These are phyloP conservation scores for Triplophysa bombifrons DNA, from an alignment of 2,797 vertebrate species.

Conservation along the genomic window DNA sequence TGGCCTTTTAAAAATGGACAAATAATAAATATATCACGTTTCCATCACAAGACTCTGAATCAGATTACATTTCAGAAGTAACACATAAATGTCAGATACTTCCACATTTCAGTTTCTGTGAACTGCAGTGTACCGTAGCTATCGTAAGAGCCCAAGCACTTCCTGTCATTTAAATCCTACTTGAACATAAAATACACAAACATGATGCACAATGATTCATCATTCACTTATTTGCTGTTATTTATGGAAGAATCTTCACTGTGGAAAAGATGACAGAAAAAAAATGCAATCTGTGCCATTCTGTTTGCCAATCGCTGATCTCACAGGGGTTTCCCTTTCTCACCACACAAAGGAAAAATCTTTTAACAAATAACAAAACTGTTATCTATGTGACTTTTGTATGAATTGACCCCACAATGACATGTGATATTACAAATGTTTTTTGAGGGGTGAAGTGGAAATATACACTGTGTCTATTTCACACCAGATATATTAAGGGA, in stretches of 20 bases:
- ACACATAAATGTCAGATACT: not conserved
- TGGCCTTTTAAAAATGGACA: not conserved
- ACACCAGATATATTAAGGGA: not conserved
- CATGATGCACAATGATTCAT: not conserved
- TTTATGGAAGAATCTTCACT: slow-evolving; percentile 3
- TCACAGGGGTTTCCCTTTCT: slow-evolving; percentile 16
- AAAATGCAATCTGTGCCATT: not conserved
- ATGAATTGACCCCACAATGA: slow-evolving; percentile 5
- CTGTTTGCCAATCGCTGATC: not conserved
- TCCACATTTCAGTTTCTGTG: not conserved
- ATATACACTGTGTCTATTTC: not conserved
- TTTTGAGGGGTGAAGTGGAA: not conserved
- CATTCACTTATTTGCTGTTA: not conserved
- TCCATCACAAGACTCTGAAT: not conserved
- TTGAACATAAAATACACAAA: not conserved
- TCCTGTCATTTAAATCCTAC: not conserved
- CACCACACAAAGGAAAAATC: slow-evolving; percentile 5
- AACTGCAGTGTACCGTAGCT: not conserved
- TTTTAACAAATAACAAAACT: not conserved
- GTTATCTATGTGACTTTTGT: slow-evolving; percentile 10
- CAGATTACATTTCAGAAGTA: not conserved
- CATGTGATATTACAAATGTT: not conserved
- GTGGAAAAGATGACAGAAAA: not conserved
- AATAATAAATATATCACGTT: not conserved
- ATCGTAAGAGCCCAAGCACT: not conserved